Evolutionary conservation across 1,140 invertebrate genomes (phyloP).

Genomic region (Pomacea maculata): DNA sequence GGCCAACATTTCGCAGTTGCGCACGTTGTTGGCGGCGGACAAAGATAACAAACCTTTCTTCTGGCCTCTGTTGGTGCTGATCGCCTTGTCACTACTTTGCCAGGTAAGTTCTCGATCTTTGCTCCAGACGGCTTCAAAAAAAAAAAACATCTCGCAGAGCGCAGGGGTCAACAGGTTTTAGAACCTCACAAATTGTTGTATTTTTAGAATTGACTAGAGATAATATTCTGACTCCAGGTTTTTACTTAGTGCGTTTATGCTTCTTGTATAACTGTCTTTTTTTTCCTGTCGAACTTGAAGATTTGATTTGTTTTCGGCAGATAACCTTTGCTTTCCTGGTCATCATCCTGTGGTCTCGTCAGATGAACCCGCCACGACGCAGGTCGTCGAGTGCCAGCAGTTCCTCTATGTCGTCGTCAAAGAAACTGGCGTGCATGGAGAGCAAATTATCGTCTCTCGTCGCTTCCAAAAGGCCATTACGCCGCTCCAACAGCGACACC

Average conservation of each 20-base stretch:
- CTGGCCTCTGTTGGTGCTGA: neutral
- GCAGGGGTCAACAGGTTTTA: neutral
- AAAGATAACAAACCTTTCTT: neutral
- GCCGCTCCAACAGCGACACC: neutral
- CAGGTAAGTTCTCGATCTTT: neutral
- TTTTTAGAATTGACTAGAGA: neutral
- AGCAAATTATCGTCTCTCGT: neutral
- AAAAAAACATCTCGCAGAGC: too few relatives aligned
- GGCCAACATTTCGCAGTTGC: constrained; percentile 37
- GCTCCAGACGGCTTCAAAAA: neutral
- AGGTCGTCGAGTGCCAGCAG: neutral
- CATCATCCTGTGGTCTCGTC: constrained; percentile 5
- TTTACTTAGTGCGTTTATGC: neutral
- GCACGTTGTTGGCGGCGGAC: constrained; percentile 21
- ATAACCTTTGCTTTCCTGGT: constrained; percentile 11
- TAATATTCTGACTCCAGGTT: neutral
- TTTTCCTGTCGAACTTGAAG: too few relatives aligned
- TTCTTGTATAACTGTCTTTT: too few relatives aligned
- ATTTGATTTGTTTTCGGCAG: neutral
- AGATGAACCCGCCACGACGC: neutral
- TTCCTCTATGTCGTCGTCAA: neutral
- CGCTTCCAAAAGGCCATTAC: neutral
- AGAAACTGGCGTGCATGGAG: neutral
- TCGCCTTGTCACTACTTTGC: neutral
- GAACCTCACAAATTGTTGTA: neutral